These are phyloP conservation scores for Melipona beecheii DNA, from an alignment of 2,888 invertebrate genomes.

Conservation along the genomic window DNA sequence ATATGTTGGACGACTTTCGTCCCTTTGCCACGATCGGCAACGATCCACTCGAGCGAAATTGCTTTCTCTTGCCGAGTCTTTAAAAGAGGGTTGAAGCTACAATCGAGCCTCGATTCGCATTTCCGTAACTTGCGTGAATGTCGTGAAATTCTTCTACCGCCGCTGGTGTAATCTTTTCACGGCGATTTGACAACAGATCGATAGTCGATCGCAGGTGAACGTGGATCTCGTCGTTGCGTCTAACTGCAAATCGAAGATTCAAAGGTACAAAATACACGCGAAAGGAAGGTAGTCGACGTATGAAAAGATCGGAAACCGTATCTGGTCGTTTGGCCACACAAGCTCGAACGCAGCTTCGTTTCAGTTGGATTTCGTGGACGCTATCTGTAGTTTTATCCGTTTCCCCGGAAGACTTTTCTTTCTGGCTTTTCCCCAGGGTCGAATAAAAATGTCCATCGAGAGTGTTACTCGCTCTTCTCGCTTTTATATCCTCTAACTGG, in stretches of 20 bases:
- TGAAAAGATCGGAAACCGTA: slow-evolving; percentile 2
- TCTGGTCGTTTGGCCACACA: neutral
- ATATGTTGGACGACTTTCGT: slow-evolving; percentile 9
- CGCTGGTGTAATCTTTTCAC: slow-evolving; percentile 1
- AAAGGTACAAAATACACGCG: too few relatives aligned
- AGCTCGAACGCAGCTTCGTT: slow-evolving; percentile 25
- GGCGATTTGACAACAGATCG: neutral
- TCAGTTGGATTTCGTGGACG: slow-evolving; percentile 29
- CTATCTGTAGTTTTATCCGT: slow-evolving; percentile 31
- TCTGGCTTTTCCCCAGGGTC: slow-evolving; percentile 33
- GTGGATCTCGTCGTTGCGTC: too few relatives aligned
- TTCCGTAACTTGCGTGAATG: neutral
- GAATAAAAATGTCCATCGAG: slow-evolving; percentile 52
- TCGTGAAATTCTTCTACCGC: slow-evolving; percentile 4
- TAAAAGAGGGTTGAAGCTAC: neutral
- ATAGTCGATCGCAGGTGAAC: too few relatives aligned
- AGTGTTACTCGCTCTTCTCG: slow-evolving; percentile 32
- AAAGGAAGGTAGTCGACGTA: neutral
- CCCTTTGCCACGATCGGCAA: slow-evolving; percentile 12
- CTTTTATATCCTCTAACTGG: slow-evolving; percentile 29
- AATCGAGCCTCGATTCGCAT: slow-evolving; percentile 9
- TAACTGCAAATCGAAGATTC: too few relatives aligned
- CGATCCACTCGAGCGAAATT: slow-evolving; percentile 27
- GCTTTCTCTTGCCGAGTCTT: slow-evolving; percentile 15
- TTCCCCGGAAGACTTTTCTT: slow-evolving; percentile 22